Percentiles rank a stretch among this genome's conserved stretches.
Evolutionary conservation across 2,888 invertebrate genomes (phyloP).

Genomic region (Malthinus seriepunctatus): DNA sequence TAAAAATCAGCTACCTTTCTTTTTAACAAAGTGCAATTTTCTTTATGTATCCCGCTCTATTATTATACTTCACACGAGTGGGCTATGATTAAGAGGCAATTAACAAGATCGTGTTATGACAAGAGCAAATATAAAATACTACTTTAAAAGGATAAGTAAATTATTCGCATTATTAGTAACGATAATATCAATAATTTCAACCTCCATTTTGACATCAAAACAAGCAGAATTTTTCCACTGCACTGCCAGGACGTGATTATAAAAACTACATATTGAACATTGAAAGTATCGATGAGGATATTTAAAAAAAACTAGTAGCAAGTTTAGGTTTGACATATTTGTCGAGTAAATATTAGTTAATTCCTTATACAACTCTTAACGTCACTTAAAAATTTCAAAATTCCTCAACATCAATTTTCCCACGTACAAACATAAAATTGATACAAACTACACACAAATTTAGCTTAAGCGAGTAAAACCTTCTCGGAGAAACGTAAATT

Average conservation of each 20-base stretch:
- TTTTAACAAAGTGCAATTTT: constrained; percentile 9
- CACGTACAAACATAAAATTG: background rate
- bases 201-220: no score
- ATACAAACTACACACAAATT: no score
- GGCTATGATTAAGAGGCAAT: constrained; percentile 14
- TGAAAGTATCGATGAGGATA: no score
- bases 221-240: no score
- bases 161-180: no score
- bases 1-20: background rate
- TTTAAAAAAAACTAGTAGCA: constrained; percentile 20
- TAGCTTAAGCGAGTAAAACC: no score
- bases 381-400: constrained; percentile 15
- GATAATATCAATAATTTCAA: no score
- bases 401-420: constrained; percentile 17
- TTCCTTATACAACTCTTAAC: constrained; percentile 16
- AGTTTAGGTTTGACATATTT: constrained; percentile 15
- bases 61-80: constrained; percentile 7
- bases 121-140: constrained; percentile 3
- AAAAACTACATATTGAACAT: no score
- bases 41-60: constrained; percentile 9
- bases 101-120: constrained; percentile 8
- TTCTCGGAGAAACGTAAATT: no score
- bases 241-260: no score
- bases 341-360: constrained; percentile 25
- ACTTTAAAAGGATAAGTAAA: background rate